Evolutionary conservation across 2,113 vertebrate genomes (phyloP), one percentile per base, ranked within the genome.

Genomic region (Pomatostomus ruficeps): DNA sequence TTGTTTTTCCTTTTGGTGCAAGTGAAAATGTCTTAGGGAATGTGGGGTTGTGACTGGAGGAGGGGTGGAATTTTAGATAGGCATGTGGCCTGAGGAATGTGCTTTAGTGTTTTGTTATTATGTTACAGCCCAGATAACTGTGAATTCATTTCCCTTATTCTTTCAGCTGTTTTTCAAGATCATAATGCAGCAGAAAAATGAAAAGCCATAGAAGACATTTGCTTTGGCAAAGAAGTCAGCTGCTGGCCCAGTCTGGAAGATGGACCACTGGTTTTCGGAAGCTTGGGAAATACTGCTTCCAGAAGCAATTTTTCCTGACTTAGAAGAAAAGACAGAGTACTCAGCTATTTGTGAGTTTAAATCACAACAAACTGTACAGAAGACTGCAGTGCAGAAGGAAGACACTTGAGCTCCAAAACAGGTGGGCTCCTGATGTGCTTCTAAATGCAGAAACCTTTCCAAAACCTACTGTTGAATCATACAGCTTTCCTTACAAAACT

Each of bases 161-260:
- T 97, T 97, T 62, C 96, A 98, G 96, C 93, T 97, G 85, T 92
- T 79, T 95, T 90, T 96, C 85, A 77, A 94, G 96, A 95, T 98
- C 97, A 97, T 95, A 96, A 98, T 98, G 98, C 94, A 98, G 95
- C 98, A 97, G 96, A 93, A 98, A 97, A 97, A 98, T 98, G 98
- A 98, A 96, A 98, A 96, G 70, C 80, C 93, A 35, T 94, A 97
- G 95, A 91, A 97, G 96, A 96, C 74, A 51, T 93, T 87, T 97
- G 65, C 96, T 94, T 85, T 89, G 91, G 93, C 97, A 95, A 93
- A 96, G 96, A 96, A 97, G 95, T 91, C 96, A 55, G 46, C 93
- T 96, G 71, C 71, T 95, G 75, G 62, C 95, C 65, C 94, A 61
- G 80, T 97, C 93, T 95, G 94, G 93, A 94, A 97, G 96, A 97